Conservation (phyloP, 1,140 invertebrate genomes). For the Heterodera schachtii region DNA sequence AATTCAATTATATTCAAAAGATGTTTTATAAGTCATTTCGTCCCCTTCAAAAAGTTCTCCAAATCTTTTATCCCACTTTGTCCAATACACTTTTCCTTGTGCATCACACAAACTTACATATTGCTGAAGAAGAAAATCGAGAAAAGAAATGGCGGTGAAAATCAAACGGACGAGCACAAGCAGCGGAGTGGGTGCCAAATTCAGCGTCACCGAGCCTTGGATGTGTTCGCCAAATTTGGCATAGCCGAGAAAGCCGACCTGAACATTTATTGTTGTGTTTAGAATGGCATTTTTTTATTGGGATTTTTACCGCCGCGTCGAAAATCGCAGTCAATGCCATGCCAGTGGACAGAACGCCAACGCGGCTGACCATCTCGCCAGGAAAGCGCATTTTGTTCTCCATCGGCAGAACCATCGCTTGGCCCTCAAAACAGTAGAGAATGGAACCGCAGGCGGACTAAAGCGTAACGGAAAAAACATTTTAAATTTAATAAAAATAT, state of each 20-base stretch:
- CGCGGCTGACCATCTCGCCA: constrained; percentile 46
- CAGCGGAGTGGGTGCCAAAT: constrained; percentile 46
- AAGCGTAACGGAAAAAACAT: too few relatives aligned
- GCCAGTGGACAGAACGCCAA: constrained; percentile 55
- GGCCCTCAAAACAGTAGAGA: constrained; percentile 62
- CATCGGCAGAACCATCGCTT: constrained; percentile 61
- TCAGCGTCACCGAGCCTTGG: constrained; percentile 63
- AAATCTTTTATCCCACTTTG: too few relatives aligned
- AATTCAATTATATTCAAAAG: too few relatives aligned
- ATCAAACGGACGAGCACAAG: constrained; percentile 16
- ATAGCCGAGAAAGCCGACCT: constrained; percentile 64
- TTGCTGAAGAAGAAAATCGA: constrained; percentile 28
- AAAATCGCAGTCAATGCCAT: constrained; percentile 30
- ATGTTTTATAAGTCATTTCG: too few relatives aligned
- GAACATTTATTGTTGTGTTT: constrained; percentile 25
- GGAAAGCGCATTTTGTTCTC: constrained; percentile 56
- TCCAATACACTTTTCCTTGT: too few relatives aligned
- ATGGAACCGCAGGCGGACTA: constrained; percentile 53
- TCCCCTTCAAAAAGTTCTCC: too few relatives aligned
- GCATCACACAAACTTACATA: neutral
- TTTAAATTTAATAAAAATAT: too few relatives aligned
- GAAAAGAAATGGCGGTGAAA: constrained; percentile 26
- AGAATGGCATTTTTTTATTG: neutral
- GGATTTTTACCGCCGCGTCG: constrained; percentile 25
- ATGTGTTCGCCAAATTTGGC: constrained; percentile 59